phyloP scores from a whole-genome alignment of 2,113 vertebrate species.

The Echinops telfairi region DNA sequence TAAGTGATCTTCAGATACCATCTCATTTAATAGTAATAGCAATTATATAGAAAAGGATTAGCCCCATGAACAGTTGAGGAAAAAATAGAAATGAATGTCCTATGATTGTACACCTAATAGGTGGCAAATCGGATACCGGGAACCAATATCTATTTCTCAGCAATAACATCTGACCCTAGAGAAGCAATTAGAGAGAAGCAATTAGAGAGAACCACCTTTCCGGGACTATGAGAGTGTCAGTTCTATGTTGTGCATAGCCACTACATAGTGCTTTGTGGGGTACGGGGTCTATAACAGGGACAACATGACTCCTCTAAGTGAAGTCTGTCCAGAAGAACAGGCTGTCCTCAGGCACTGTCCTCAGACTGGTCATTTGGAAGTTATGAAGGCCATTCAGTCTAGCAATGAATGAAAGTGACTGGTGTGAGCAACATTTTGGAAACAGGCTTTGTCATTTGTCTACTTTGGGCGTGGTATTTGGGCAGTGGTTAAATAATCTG shows the following conservation, averaged over 20 bases:
- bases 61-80: background rate
- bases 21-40: background rate
- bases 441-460: too few species aligned
- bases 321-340: too few species aligned
- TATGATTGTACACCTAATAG: background rate
- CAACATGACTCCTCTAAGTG: background rate
- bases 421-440: fast-evolving
- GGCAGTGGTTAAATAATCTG: background rate
- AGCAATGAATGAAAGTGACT: fast-evolving
- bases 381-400: background rate
- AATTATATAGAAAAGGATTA: background rate
- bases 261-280: background rate
- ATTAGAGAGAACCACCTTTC: background rate
- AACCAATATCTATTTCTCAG: background rate
- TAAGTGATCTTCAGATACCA: background rate
- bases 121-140: background rate
- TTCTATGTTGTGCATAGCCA: too few species aligned
- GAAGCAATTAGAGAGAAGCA: background rate
- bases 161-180: background rate
- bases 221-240: fast-evolving
- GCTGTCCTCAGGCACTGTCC: fast-evolving
- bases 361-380: background rate
- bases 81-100: background rate
- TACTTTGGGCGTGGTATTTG: background rate
- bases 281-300: fast-evolving